phyloP scores from a whole-genome alignment of 2,797 vertebrate genomes.

The Tachyglossus aculeatus region DNA sequence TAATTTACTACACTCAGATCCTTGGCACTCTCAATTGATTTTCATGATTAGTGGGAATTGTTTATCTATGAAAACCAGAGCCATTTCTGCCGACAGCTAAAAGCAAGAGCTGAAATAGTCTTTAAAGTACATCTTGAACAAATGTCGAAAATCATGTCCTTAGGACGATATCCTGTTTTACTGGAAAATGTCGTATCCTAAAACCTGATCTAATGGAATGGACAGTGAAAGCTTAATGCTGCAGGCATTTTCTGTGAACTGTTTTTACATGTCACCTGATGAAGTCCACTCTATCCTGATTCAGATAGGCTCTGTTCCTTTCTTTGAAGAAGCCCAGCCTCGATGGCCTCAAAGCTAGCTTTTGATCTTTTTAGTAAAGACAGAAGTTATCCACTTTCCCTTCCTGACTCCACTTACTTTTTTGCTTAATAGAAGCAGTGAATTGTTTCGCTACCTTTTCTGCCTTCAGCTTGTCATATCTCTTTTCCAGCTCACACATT shows the following conservation, averaged over 20 bases:
- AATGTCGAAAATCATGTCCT: slow-evolving; percentile 71
- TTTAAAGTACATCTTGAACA: slow-evolving; percentile 71
- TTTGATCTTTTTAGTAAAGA: too few species aligned
- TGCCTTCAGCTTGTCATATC: too few species aligned
- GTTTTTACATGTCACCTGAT: slow-evolving; percentile 62
- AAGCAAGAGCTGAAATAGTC: slow-evolving; percentile 69
- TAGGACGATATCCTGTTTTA: slow-evolving; percentile 70
- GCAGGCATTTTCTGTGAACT: slow-evolving; percentile 64
- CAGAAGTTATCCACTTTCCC: fast-evolving
- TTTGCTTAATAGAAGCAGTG: not conserved
- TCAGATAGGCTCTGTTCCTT: slow-evolving; percentile 24
- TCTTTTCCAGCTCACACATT: too few species aligned
- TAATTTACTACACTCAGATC: slow-evolving; percentile 50
- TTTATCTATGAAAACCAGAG: slow-evolving; percentile 68
- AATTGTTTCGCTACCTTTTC: not conserved
- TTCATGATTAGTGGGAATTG: slow-evolving; percentile 58
- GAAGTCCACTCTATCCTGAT: slow-evolving; percentile 29
- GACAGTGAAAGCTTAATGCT: slow-evolving; percentile 67
- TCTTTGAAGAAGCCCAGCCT: slow-evolving; percentile 26
- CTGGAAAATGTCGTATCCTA: slow-evolving; percentile 67
- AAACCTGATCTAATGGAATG: slow-evolving; percentile 70
- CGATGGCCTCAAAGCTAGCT: slow-evolving; percentile 30
- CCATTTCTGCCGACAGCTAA: slow-evolving; percentile 61
- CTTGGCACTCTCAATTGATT: slow-evolving; percentile 48
- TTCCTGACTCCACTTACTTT: not conserved